A percentile compares a stretch with the other conserved stretches of the same genome.
These are phyloP conservation scores for Brachyistius frenatus DNA, from an alignment of 2,113 vertebrate species.

Conservation along the genomic window DNA sequence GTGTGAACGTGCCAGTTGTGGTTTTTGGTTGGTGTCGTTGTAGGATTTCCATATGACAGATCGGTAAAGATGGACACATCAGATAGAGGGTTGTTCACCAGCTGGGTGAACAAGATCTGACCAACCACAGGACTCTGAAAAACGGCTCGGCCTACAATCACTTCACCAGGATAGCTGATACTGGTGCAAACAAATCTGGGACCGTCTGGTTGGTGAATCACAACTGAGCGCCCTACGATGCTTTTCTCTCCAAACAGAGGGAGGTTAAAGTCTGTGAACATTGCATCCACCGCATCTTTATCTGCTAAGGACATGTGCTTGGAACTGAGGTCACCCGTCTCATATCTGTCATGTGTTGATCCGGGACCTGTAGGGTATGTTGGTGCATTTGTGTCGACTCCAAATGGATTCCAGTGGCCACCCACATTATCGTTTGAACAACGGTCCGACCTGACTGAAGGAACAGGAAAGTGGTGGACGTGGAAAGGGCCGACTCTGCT, in stretches of 20 bases:
- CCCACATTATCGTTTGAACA: slow-evolving; percentile 83
- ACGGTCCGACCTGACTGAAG: slow-evolving; percentile 60
- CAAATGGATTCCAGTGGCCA: slow-evolving; percentile 86
- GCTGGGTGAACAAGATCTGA: slow-evolving; percentile 81
- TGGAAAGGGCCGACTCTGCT: slow-evolving; percentile 73
- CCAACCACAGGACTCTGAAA: slow-evolving; percentile 83
- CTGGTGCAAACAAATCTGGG: slow-evolving; percentile 77
- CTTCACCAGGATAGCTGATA: slow-evolving; percentile 80
- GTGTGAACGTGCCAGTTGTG: slow-evolving; percentile 87
- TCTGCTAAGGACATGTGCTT: slow-evolving; percentile 78
- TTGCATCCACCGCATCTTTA: background rate
- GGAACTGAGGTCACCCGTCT: slow-evolving; percentile 84
- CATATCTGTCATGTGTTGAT: slow-evolving; percentile 83
- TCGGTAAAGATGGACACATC: slow-evolving; percentile 86
- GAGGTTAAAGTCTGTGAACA: slow-evolving; percentile 82
- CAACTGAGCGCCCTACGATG: slow-evolving; percentile 86
- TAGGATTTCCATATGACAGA: slow-evolving; percentile 75
- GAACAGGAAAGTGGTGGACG: slow-evolving; percentile 84
- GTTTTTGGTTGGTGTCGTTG: slow-evolving; percentile 58
- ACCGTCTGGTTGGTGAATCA: slow-evolving; percentile 75
- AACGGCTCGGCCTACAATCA: slow-evolving; percentile 71
- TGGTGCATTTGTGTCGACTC: slow-evolving; percentile 51
- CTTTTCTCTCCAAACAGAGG: slow-evolving; percentile 87
- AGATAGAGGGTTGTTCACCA: slow-evolving; percentile 77
- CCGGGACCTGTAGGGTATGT: slow-evolving; percentile 73